Base-by-base conservation (phyloP, 2,888 invertebrate genomes). In the Cheilosia pagana region DNA sequence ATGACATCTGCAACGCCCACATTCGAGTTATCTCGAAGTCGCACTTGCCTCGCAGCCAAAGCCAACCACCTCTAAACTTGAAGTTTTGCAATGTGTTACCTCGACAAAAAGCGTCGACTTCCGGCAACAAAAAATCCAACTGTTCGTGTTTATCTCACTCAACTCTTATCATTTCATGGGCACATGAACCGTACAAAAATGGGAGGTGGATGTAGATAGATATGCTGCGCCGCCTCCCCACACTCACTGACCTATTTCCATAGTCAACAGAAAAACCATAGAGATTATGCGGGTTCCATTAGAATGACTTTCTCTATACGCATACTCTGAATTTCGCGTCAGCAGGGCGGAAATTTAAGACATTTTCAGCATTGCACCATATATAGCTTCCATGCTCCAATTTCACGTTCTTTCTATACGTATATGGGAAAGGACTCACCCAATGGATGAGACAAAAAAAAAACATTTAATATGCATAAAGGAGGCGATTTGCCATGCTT, bases 211-310 rank as follows among this genome's bases (percentile, higher is more conserved):
- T 72, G 60, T n/a, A 53, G 0, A 23, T 2, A 43, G 23, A 35
- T 55, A 55, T 55, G 39, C 45, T 72, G 35, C 21, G 35, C 21
- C 6, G 23, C 16, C 43, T 67, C 43, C 10, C 53, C 43, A 21
- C 43, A 57, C 41, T 81, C 81, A 75, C 75, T 81, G 81, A 81
- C 81, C 81, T 75, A 75, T 70, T 81, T 81, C 45, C 50, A 75
- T 16, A 53, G 52, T 41, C 25, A 68, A 68, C 8, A 52, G n/a
- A 55, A 52, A 60, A 55, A 16, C 55, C 55, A 35, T 12, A 50
- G 57, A 77, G 45, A 43, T 62, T 60, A 68, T 68, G 55, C n/a
- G n/a, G 5, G 35, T 55, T 59, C 23, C 59, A 72, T 74, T 72
- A 53, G 43, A 72, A 72, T 65, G 45, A 59, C 41, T 67, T 74